Conservation (phyloP, 2,113 vertebrate genomes). For the Pedionomus torquatus region DNA sequence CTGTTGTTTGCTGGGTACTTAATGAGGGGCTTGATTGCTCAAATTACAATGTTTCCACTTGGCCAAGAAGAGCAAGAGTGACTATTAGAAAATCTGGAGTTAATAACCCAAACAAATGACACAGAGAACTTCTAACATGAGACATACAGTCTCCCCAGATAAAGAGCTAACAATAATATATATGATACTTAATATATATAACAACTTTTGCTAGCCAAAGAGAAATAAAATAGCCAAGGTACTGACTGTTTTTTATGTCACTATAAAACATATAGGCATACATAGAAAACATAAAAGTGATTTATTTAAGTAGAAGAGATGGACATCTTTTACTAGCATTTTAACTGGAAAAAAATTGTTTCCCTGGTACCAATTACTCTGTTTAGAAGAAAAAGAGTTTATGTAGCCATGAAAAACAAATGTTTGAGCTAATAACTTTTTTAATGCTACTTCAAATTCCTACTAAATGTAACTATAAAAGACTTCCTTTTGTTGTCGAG, state of each 20-base stretch:
- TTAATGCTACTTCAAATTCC: conserved; percentile 6
- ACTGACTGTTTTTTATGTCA: not conserved
- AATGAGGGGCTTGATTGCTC: not conserved
- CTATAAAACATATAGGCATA: not conserved
- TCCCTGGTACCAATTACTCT: not conserved
- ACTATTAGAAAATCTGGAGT: not conserved
- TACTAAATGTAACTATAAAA: conserved; percentile 1
- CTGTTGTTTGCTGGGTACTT: not conserved
- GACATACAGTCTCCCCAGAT: not conserved
- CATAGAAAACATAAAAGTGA: not conserved
- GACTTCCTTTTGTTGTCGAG: not conserved
- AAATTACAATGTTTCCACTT: not conserved
- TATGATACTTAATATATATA: not conserved
- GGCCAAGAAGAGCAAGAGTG: not conserved
- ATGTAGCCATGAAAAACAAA: conserved; percentile 12
- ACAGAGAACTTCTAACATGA: not conserved
- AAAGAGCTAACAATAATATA: not conserved
- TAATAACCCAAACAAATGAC: not conserved
- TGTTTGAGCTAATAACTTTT: not conserved
- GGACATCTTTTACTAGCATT: not conserved
- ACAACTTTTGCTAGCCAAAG: not conserved
- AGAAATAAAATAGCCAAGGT: not conserved
- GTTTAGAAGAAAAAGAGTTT: not conserved
- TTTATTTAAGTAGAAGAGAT: not conserved
- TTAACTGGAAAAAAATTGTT: not conserved